Percentiles rank a stretch among this genome's conserved stretches.
Conservation (phyloP, 1,140 invertebrate species). For the Steinernema feltiae region DNA sequence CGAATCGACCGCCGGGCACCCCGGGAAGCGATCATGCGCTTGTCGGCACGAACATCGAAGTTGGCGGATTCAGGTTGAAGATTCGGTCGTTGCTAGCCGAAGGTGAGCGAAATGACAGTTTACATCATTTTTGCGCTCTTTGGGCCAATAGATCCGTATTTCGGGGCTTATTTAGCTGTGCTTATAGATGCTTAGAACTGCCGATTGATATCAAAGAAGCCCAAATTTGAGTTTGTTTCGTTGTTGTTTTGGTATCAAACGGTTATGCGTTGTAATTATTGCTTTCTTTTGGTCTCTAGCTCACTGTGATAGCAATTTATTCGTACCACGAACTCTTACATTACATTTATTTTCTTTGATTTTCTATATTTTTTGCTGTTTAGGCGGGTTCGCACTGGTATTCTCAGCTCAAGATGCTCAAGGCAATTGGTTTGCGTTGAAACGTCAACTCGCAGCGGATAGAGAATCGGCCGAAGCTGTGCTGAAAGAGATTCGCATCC, state of each 20-base stretch:
- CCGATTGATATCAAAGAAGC: not conserved
- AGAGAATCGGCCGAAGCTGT: slow-evolving; percentile 40
- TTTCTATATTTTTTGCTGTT: no score
- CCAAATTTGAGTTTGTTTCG: slow-evolving; percentile 3
- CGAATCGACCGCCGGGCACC: not conserved
- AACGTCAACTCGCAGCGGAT: slow-evolving; percentile 50
- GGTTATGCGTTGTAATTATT: slow-evolving; percentile 16
- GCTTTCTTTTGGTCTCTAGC: not conserved
- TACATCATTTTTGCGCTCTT: not conserved
- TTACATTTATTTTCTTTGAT: slow-evolving; percentile 23
- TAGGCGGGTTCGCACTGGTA: slow-evolving; percentile 52
- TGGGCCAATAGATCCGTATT: not conserved
- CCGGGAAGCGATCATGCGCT: slow-evolving; percentile 35
- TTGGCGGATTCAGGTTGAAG: slow-evolving; percentile 32
- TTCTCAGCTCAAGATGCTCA: slow-evolving; percentile 47
- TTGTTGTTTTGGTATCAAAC: not conserved
- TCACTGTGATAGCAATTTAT: no score
- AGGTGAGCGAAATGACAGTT: slow-evolving; percentile 28
- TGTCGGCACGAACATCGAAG: slow-evolving; percentile 42
- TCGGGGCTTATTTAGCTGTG: not conserved
- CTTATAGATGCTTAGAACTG: no score
- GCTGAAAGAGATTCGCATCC: slow-evolving; percentile 45
- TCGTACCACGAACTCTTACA: slow-evolving; percentile 8
- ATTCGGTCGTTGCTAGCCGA: slow-evolving; percentile 45
- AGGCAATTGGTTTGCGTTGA: slow-evolving; percentile 50